A percentile compares a stretch with the other conserved stretches of the same genome.
phyloP scores from a whole-genome alignment of 2,797 vertebrate genomes.

The Lepus townsendii region DNA sequence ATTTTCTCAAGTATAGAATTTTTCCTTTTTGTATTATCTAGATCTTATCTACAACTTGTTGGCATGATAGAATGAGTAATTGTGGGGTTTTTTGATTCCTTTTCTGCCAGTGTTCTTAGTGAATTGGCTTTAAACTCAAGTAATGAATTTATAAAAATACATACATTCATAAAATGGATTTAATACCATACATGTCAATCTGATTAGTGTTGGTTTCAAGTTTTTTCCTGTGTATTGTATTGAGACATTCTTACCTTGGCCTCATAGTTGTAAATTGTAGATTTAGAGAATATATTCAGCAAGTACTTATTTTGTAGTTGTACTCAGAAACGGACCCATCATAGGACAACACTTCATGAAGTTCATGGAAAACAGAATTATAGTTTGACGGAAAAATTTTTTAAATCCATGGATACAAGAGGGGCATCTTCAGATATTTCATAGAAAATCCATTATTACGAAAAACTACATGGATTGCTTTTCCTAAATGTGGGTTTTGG shows the following conservation, averaged over 20 bases:
- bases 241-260: not conserved
- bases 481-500: not conserved
- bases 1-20: constrained; percentile 35
- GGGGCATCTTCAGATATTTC: too few species aligned
- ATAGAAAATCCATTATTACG: too few species aligned
- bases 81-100: not conserved
- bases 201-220: not conserved
- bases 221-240: not conserved
- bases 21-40: not conserved
- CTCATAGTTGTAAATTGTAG: not conserved
- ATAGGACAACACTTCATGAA: not conserved
- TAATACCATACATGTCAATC: not conserved
- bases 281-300: not conserved
- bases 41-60: not conserved
- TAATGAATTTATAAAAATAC: not conserved
- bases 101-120: constrained; percentile 11
- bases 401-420: too few species aligned
- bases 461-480: not conserved
- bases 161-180: constrained; percentile 45
- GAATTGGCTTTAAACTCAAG: constrained; percentile 22
- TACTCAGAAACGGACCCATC: not conserved
- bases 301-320: not conserved
- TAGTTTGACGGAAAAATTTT: too few species aligned
- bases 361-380: too few species aligned
- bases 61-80: constrained; percentile 2